Evolutionary conservation across 1,140 invertebrate genomes (phyloP), one percentile per base, ranked within the genome.

Genomic region (Drosophila nasuta): DNA sequence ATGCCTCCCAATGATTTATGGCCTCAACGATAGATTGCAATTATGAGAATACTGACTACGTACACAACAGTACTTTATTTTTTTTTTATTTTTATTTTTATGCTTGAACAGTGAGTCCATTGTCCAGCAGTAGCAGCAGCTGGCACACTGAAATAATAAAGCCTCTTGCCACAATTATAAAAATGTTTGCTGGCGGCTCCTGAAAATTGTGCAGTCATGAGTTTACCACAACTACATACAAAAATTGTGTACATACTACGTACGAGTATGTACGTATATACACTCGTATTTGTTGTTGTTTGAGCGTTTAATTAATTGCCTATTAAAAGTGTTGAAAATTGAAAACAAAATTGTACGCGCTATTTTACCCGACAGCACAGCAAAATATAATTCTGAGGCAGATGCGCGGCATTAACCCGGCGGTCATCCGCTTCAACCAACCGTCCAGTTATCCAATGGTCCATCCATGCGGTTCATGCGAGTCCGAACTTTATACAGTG

Each of bases 291-390:
- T 89, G 80, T 71, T 82, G 69, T 71, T 82, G 64, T 81, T 83
- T 83, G 81, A 46, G 69, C 64, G 60, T 68, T 89, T 88, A 88
- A 89, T 89, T 88, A 88, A 88, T 89, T 88, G 85, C 48, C 83
- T 70, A 89, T 89, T 89, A 88, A 88, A 88, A 89, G 85, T 88
- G 85, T 83, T 88, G 77, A 87, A 87, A 88, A 87, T 87, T 87
- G 80, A 88, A 89, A 83, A 89, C 68, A 81, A 80, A 66, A 83
- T 78, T 88, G 70, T 68, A 68, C 49, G 76, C 72, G 20, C 20
- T 25, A 25, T 66, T 64, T 49, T 79, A 65, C 64, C 73, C 49
- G 67, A 41, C 49, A 70, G 35, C 25, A 38, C 13, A 45, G 43
- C 68, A 68, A 66, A 75, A 88, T 65, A 71, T 68, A 71, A 75